Evolutionary conservation across 2,888 invertebrate genomes (phyloP), one percentile per base, ranked within the genome.

Genomic region (Phengaris alcon): DNA sequence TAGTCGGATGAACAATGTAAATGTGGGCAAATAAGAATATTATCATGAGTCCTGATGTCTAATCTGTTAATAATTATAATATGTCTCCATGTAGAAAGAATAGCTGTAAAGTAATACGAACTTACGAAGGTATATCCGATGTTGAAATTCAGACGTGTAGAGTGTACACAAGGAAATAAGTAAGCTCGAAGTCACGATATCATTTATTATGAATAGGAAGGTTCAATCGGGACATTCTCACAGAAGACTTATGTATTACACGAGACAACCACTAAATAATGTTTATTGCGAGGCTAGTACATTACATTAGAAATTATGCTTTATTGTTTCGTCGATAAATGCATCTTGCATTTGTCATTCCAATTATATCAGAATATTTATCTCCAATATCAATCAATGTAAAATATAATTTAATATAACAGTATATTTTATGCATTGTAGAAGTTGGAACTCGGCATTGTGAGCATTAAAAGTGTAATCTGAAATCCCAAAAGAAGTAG

Each of bases 171-270:
- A 74, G 68, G 68, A 74, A 69, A 74, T 52, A 74, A 74, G 74
- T 77, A 76, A 79, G 73, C 73, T 69, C 73, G 51, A 55, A 77
- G 78, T 79, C 79, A 79, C 77, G 78, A 74, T 74, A 74, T 68
- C 68, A 74, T 74, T 74, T 74, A 68, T 68, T 74, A 68, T 74
- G 74, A 79, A 75, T 69, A 79, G 76, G 77, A 70, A 74, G 76
- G 76, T 68, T 77, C 75, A 78, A 77, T 75, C 74, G 76, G 75
- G 74, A 76, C 75, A 77, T 76, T 74, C 77, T 77, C 75, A 77
- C 76, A 74, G 78, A 57, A 73, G 72, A 76, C 76, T 75, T 64
- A 69, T 48, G 69, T 76, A 79, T 74, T 78, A 75, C 76, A 76
- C 55, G 74, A 59, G 77, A 78, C 76, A 76, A 57, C 55, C 57